Evolutionary conservation across 2,888 invertebrate species (phyloP).

Genomic region (Andricus quercusramuli): DNA sequence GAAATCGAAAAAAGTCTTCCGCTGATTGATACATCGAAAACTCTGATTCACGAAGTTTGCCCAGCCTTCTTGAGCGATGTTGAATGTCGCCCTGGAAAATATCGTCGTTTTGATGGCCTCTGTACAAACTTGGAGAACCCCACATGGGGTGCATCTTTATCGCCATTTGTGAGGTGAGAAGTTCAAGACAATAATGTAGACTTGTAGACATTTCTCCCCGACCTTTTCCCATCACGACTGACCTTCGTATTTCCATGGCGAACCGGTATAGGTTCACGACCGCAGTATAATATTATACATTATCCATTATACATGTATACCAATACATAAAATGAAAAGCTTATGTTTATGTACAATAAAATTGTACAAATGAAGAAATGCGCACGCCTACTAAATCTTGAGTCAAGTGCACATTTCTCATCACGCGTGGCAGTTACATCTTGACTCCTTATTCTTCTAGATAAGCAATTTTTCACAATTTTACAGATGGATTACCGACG

Average conservation of each 20-base stretch:
- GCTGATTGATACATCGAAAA: slow-evolving; percentile 92
- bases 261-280: slow-evolving; percentile 17
- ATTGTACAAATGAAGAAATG: background rate
- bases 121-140: slow-evolving; percentile 94
- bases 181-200: slow-evolving; percentile 3
- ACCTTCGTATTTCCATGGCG: slow-evolving; percentile 30
- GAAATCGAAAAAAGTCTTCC: slow-evolving; percentile 94
- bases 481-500: background rate
- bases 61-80: slow-evolving; percentile 93
- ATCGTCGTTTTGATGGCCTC: slow-evolving; percentile 91
- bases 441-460: background rate
- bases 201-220: background rate
- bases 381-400: background rate
- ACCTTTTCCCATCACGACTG: slow-evolving; percentile 12
- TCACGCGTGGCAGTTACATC: background rate
- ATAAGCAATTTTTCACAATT: background rate
- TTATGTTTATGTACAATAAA: slow-evolving; percentile 3
- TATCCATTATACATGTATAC: background rate
- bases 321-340: slow-evolving; percentile 5
- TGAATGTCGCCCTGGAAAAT: slow-evolving; percentile 93
- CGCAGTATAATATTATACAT: background rate
- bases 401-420: background rate
- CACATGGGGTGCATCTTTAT: slow-evolving; percentile 92
- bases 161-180: slow-evolving; percentile 89
- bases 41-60: slow-evolving; percentile 91